Base-by-base conservation (phyloP, 2,888 invertebrate species). In the Melieria omissa region DNA sequence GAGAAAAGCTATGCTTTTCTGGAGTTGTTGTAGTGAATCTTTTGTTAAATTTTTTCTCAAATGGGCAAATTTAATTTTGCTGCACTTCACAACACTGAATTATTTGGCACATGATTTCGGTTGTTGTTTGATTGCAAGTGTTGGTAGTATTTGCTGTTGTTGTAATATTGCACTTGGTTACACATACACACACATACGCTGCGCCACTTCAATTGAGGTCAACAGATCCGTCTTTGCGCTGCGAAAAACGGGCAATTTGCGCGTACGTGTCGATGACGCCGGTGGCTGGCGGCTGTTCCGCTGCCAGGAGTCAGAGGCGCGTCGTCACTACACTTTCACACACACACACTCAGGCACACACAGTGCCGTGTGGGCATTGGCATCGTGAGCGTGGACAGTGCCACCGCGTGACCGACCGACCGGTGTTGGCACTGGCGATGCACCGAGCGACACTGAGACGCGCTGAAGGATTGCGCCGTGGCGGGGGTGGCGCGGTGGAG, bases 251-350 rank as follows among this genome's bases (percentile, higher is more conserved):
- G 74, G 72, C 77, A 78, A 74, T 75, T 78, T 75, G 75, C 79
- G 80, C 78, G 80, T 82, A 81, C 81, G 82, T 82, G 81, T 80
- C 79, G 74, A 76, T 77, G 74, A 12, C 77, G 74, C 82, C 80
- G 79, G 79, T 81, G 77, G 81, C 81, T 80, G 77, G 78, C 29
- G 29, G 29, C 29, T 29, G 29, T 29, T 3, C 29, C 29, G 29
- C 29, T 29, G 29, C 29, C 29, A 29, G 29, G 29, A 29, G 29
- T 29, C 29, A 29, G 29, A 29, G 74, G 69, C 72, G 10, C 70
- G 45, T 45, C 29, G 29, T 41, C 60, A 46, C 45, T 63, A 65
- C 69, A 62, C 58, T 72, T 65, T 60, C 58, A 70, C 29, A 63
- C 67, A 74, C 72, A 74, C 69, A 65, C 70, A 72, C 58, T 70